Base-by-base conservation (phyloP, 2,797 vertebrate genomes). In the Sorex maritimensis region DNA sequence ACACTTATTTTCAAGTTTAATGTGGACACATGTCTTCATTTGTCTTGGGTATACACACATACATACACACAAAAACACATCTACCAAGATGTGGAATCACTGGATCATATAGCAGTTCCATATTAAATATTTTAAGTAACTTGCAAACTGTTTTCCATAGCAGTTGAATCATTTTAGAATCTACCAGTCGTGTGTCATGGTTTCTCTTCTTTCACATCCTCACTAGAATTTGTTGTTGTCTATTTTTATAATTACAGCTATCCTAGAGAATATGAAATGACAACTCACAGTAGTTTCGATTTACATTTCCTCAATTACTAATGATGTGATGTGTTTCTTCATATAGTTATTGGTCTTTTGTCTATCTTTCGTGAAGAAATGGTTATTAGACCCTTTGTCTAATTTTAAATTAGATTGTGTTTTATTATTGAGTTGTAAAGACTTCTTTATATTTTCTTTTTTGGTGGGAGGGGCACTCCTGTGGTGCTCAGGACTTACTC, bases 341-440 rank as follows among this genome's bases (percentile, higher is more conserved):
- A 67, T 79, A 34, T 73, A 28, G 26, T 49, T 49, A 46, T 81
- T 69, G 61, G n/a, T 24, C 14, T n/a, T 74, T 58, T 38, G 49
- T 63, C 6, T 78, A 19, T 82, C 41, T 83, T 69, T 34, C 46
- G 58, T 72, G 17, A 52, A 67, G 17, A 72, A 94, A 73, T 58
- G 3, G 87, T 78, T 82, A 63, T 83, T 61, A 71, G 52, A n/a
- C 58, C 63, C 24, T 77, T 77, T 71, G n/a, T 38, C 72, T 63
- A 78, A 75, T 77, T 92, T 88, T 44, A 94, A 65, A 81, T 77
- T 81, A 41, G 85, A 6, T 55, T 74, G 6, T 90, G 19, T 73
- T 93, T 81, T 61, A 85, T 80, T 90, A n/a, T 61, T 77, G 61
- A 63, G 14, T 81, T 75, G 41, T 75, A 52, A 55, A 65, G 75